Evolutionary conservation across 2,113 vertebrate species (phyloP).

Genomic region (Thunnus maccoyii): DNA sequence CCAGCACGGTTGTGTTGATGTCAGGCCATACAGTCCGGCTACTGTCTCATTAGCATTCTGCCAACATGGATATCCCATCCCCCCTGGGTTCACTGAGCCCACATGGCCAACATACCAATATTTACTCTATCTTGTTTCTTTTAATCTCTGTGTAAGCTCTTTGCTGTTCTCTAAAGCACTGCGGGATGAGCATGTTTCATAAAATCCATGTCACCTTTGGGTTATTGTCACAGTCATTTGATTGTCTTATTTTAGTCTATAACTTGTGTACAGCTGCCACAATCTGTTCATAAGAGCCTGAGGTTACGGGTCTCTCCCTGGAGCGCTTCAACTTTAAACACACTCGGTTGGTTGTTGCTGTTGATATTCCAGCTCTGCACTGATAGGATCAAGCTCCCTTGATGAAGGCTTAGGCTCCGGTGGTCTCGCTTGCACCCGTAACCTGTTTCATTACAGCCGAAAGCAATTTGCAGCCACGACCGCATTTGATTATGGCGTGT

Average conservation of each 20-base stretch:
- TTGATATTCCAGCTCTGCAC: slow-evolving; percentile 59
- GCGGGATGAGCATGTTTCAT: slow-evolving; percentile 34
- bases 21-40: slow-evolving; percentile 26
- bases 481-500: slow-evolving; percentile 70
- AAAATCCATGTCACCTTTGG: slow-evolving; percentile 44
- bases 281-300: slow-evolving; percentile 26
- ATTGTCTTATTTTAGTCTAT: slow-evolving; percentile 46
- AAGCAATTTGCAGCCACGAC: slow-evolving; percentile 72
- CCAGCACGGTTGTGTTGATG: slow-evolving; percentile 44
- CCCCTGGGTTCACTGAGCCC: slow-evolving; percentile 26
- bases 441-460: slow-evolving; percentile 70
- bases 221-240: slow-evolving; percentile 33
- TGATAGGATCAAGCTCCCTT: slow-evolving; percentile 68
- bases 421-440: slow-evolving; percentile 55
- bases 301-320: slow-evolving; percentile 41
- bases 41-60: slow-evolving; percentile 57
- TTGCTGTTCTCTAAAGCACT: slow-evolving; percentile 20
- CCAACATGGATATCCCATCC: slow-evolving; percentile 38
- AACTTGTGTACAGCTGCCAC: slow-evolving; percentile 40
- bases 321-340: slow-evolving; percentile 53
- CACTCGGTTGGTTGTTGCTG: slow-evolving; percentile 36
- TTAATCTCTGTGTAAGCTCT: slow-evolving; percentile 46
- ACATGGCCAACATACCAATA: slow-evolving; percentile 31
- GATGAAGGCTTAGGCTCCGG: slow-evolving; percentile 63
- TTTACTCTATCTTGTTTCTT: slow-evolving; percentile 47